Evolutionary conservation across 2,888 invertebrate species (phyloP).

Genomic region (Charanyca ferruginea): DNA sequence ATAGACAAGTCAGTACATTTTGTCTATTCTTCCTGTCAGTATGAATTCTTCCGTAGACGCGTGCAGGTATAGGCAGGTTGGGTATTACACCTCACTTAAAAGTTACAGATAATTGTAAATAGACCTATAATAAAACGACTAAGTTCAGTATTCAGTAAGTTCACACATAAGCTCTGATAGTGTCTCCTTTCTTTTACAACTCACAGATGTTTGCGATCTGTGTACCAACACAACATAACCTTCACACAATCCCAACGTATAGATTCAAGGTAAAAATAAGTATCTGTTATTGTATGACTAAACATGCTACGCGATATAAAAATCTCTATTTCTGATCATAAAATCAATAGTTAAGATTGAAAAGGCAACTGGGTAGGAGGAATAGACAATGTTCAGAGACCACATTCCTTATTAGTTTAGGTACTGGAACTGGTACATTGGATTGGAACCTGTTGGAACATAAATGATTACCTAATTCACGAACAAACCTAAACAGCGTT

Average conservation of each 20-base stretch:
- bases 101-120: not conserved
- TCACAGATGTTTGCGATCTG: conserved; percentile 48
- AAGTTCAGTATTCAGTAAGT: not conserved
- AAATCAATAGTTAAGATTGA: not conserved
- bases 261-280: conserved; percentile 42
- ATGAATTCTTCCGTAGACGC: too few species aligned
- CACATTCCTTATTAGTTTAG: too few species aligned
- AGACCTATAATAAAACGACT: too few species aligned
- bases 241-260: conserved; percentile 42
- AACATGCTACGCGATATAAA: not conserved
- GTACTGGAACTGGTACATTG: too few species aligned
- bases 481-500: too few species aligned
- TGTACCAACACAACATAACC: conserved; percentile 60
- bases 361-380: not conserved
- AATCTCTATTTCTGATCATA: not conserved
- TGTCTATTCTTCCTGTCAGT: too few species aligned
- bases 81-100: too few species aligned
- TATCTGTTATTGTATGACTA: conserved; percentile 19
- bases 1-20: too few species aligned
- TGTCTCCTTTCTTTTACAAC: conserved; percentile 34
- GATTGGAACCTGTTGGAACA: too few species aligned
- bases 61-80: too few species aligned
- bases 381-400: not conserved
- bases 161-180: not conserved
- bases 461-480: too few species aligned